These are phyloP conservation scores for Plumapathes pennacea DNA, from an alignment of 92 coral and sea anemone genomes.

Conservation along the genomic window DNA sequence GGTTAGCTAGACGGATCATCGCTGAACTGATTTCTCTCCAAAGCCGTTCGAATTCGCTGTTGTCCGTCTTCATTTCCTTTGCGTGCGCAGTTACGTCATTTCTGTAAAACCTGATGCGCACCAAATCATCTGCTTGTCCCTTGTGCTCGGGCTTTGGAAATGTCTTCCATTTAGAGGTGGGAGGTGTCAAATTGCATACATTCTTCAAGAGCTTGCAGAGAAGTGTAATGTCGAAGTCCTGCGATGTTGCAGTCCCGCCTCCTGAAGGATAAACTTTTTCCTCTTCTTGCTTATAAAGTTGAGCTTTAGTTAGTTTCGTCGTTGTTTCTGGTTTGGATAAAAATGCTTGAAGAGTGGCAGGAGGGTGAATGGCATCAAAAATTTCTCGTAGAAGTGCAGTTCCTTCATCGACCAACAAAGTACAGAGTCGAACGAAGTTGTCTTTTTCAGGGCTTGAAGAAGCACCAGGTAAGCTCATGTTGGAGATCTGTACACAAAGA, in stretches of 20 bases:
- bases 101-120: slow-evolving; percentile 18
- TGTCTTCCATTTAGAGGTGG: slow-evolving; percentile 31
- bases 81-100: slow-evolving; percentile 8
- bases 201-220: slow-evolving; percentile 18
- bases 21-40: slow-evolving; percentile 32
- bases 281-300: slow-evolving; percentile 13
- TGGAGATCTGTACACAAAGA: too few relatives aligned
- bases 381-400: slow-evolving; percentile 8
- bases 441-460: slow-evolving; percentile 15
- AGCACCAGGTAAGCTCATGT: too few relatives aligned
- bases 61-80: background rate
- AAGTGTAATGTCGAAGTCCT: slow-evolving; percentile 27
- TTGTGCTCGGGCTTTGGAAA: slow-evolving; percentile 11
- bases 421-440: slow-evolving; percentile 16
- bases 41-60: slow-evolving; percentile 6
- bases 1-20: slow-evolving; percentile 18
- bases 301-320: background rate
- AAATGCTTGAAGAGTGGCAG: slow-evolving; percentile 12
- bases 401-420: slow-evolving; percentile 33
- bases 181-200: slow-evolving; percentile 17
- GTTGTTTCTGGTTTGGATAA: background rate
- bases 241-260: slow-evolving; percentile 6
- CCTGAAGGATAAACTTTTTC: slow-evolving; percentile 13
- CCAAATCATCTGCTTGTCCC: slow-evolving; percentile 11
- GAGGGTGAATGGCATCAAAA: slow-evolving; percentile 24